A percentile compares a stretch with the other conserved stretches of the same genome.
phyloP scores from a whole-genome alignment of 2,797 vertebrate genomes.

The Neosilurus hyrtlii region DNA sequence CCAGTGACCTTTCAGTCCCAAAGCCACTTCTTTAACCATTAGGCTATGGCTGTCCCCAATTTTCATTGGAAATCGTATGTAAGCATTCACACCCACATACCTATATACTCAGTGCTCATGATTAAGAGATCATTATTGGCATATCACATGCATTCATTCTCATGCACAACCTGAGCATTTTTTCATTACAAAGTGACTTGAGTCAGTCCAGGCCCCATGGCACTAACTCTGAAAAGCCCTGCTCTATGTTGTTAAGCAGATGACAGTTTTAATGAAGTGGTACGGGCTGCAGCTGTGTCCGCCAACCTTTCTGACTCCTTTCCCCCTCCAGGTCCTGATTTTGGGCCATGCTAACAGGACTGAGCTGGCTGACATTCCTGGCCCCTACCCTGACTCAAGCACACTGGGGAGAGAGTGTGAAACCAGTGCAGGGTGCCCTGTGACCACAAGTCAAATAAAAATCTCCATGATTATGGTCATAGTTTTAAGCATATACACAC shows the following conservation, averaged over 20 bases:
- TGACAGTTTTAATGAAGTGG: constrained; percentile 64
- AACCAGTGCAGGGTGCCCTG: constrained; percentile 49
- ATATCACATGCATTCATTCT: background rate
- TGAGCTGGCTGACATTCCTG: constrained; percentile 49
- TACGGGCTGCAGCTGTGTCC: constrained; percentile 65
- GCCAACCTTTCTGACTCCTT: constrained; percentile 61
- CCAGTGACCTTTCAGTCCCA: no score
- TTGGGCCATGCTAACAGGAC: constrained; percentile 37
- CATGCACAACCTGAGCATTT: constrained; percentile 28
- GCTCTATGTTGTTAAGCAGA: constrained; percentile 57
- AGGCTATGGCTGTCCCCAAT: no score
- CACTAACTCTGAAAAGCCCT: constrained; percentile 48
- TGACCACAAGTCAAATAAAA: constrained; percentile 54
- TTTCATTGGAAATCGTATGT: background rate
- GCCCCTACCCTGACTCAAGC: constrained; percentile 46
- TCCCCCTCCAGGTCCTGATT: constrained; percentile 46
- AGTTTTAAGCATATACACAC: constrained; percentile 54
- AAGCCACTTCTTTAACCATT: no score
- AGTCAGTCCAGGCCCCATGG: constrained; percentile 53
- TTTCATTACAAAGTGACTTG: constrained; percentile 49
- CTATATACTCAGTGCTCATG: background rate
- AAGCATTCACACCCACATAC: background rate
- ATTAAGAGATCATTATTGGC: constrained; percentile 19
- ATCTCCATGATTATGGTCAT: constrained; percentile 54
- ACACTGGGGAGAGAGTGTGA: constrained; percentile 64